phyloP scores from a whole-genome alignment of 37 sponge, comb jelly and placozoan species.

The Aplysina aerophoba region DNA sequence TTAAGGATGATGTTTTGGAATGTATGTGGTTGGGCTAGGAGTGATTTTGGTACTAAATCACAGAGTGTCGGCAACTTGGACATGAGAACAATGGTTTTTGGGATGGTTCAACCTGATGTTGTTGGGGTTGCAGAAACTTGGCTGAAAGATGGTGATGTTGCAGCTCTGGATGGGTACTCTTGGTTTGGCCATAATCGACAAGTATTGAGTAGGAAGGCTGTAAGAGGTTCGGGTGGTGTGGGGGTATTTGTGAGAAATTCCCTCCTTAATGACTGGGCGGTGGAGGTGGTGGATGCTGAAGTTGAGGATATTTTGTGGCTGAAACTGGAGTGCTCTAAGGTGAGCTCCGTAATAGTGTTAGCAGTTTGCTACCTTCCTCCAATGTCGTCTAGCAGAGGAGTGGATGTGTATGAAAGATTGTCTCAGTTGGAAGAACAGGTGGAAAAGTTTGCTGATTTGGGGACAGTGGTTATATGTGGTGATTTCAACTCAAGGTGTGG shows the following conservation, averaged over 20 bases:
- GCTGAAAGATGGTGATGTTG: neutral
- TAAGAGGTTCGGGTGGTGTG: constrained; percentile 18
- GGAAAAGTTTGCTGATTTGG: neutral
- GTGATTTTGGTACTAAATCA: neutral
- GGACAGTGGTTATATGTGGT: constrained; percentile 2
- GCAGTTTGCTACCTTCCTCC: constrained; percentile 28
- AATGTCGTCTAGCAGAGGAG: neutral
- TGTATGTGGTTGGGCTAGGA: constrained; percentile 24
- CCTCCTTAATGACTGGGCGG: neutral
- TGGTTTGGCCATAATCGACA: constrained; percentile 11
- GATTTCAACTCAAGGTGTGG: constrained; percentile 21
- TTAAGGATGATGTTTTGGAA: constrained; percentile 11
- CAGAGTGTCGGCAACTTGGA: neutral
- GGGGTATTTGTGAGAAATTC: neutral
- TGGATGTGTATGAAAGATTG: neutral
- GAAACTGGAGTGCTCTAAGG: neutral
- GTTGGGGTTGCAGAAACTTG: constrained; percentile 3
- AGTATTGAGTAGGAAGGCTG: neutral
- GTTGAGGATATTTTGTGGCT: constrained; percentile 14
- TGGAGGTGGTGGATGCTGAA: neutral
- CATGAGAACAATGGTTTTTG: neutral
- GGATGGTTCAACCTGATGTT: neutral
- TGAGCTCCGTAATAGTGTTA: neutral
- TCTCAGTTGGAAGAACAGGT: neutral
- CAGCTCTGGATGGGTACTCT: neutral